Evolutionary conservation across 2,797 vertebrate species (phyloP), one percentile per base, ranked within the genome.

Genomic region (Alauda arvensis): DNA sequence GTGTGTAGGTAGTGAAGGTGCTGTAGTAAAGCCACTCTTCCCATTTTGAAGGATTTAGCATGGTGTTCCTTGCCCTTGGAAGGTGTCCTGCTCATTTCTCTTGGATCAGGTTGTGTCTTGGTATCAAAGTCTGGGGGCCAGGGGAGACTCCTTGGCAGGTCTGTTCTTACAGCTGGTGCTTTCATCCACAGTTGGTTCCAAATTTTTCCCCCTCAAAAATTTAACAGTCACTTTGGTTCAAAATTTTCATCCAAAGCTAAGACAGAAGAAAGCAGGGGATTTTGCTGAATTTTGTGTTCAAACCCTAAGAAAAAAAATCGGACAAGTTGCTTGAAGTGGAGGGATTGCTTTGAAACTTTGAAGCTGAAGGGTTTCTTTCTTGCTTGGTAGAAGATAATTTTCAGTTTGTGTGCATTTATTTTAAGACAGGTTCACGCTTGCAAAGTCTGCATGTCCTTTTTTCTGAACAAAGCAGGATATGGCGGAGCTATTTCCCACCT

Each of bases 161-260:
- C 19, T 56, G 10, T 67, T 81, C 56, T 52, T 81, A 42, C 4
- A 89, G 26, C 20, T 78, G 34, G 3, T 0, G 1, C 16, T 81
- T 67, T 74, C 0, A 0, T 42, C 66, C 12, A 4, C 10, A 10
- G 9, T 4, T 49, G 4, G 8, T 13, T 90, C 18, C 18, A 40
- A 43, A 8, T 10, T 5, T 15, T 6, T 0, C 0, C 3, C 6
- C 6, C 1, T 0, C 5, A 12, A 84, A 37, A 8, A 15, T 14
- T 39, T 72, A 37, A 10, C 15, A 49, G 12, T 52, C 21, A 4
- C 11, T 76, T 37, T 0, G 7, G 5, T 53, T 87, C 28, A 43
- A 3, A 28, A 9, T 68, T 77, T 77, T 52, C 26, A 48, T 28
- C 8, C 10, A 5, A 55, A 63, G 9, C 61, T 34, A 57, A 26